Evolutionary conservation across 2,888 invertebrate genomes (phyloP).

Genomic region (Mechanitis messenoides): DNA sequence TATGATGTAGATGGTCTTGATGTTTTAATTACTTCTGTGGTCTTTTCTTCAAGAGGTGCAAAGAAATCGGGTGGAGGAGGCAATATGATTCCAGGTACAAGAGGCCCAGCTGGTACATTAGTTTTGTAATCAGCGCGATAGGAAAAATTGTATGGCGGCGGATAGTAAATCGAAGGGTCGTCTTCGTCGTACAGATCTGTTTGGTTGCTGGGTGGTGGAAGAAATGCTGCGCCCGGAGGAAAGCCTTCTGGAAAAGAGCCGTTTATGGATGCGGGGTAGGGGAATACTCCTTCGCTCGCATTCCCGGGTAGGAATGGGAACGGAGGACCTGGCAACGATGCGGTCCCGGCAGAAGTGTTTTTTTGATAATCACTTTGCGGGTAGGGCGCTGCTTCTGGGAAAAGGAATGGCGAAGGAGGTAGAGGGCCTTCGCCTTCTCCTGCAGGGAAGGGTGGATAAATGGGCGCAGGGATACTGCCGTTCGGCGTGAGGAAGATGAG

Average conservation of each 20-base stretch:
- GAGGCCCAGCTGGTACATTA: constrained; percentile 87
- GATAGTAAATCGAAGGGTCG: constrained; percentile 93
- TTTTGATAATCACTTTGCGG: constrained; percentile 77
- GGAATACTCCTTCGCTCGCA: constrained; percentile 74
- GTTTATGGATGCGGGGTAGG: constrained; percentile 75
- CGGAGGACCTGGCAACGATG: constrained; percentile 79
- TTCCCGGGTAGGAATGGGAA: constrained; percentile 79
- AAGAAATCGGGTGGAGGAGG: constrained; percentile 94
- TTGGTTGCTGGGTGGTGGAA: constrained; percentile 83
- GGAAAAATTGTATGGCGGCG: constrained; percentile 92
- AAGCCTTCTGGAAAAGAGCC: constrained; percentile 76
- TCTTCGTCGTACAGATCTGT: constrained; percentile 90
- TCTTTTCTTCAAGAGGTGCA: constrained; percentile 79
- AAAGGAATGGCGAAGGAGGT: constrained; percentile 76
- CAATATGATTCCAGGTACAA: constrained; percentile 91
- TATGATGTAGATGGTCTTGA: constrained; percentile 47
- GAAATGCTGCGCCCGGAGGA: constrained; percentile 75
- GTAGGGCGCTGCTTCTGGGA: constrained; percentile 76
- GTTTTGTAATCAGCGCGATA: constrained; percentile 86
- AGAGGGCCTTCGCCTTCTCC: constrained; percentile 76
- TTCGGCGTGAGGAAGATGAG: constrained; percentile 90
- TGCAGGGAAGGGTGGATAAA: constrained; percentile 81
- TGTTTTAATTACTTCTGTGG: constrained; percentile 52
- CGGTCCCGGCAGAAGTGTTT: constrained; percentile 81
- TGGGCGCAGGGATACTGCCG: constrained; percentile 82